Evolutionary conservation across 2,113 vertebrate genomes (phyloP), one percentile per base, ranked within the genome.

Genomic region (Lichenostomus cassidix): DNA sequence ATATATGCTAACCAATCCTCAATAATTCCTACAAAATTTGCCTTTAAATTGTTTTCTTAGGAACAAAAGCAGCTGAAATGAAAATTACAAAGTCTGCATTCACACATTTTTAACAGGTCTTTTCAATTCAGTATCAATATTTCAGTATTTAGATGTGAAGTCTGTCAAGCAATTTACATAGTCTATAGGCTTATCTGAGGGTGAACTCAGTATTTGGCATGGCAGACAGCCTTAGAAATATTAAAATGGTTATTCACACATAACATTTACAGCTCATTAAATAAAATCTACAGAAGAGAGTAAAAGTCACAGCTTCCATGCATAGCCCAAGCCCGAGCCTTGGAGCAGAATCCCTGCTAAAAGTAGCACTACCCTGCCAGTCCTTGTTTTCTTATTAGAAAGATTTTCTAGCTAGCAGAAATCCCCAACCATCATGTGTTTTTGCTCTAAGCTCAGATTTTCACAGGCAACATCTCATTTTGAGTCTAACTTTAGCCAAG

Each of bases 361-460:
- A 95, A 95, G 91, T 69, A 96, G 74, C 81, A 93, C 47, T 83
- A 60, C 21, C 42, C 80, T 97, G 91, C 76, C 83, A 87, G 37
- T 76, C 67, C 78, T 91, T 69, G n/a, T 94, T 93, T 93, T 90
- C 83, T 87, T 83, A 73, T 47, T 56, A 70, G 64, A 73, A 83
- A 89, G 31, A 79, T 65, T 92, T 94, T 94, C 29, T 69, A 92
- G 77, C 80, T 83, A 94, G 79, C 62, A 90, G 73, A 86, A 96
- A 90, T 63, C 64, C 24, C 28, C 39, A 79, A 9, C 12, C 44
- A 76, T 85, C 14, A 1, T 22, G 47, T 44, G 20, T 4, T 83
- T 94, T 83, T 76, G 41, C 75, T 94, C 94, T 90, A 88, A 96
- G 69, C 77, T 81, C 35, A 73, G 50, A 83, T 83, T 91, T 94